phyloP scores from a whole-genome alignment of 2,797 vertebrate species.

The Sebastolobus alascanus region DNA sequence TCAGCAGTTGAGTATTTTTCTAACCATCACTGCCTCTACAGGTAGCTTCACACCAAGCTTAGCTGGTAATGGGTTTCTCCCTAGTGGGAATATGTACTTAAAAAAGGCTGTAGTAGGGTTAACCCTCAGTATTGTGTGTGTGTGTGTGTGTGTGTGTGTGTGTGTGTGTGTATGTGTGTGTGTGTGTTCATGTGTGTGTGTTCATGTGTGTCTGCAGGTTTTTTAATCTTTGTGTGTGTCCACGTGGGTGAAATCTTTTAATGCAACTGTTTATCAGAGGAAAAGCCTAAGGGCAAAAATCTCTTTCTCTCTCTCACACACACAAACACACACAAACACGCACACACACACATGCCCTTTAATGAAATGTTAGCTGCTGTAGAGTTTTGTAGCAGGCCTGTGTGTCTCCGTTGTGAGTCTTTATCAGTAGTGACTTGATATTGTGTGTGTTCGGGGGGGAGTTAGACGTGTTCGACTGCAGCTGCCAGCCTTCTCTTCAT shows the following conservation, averaged over 20 bases:
- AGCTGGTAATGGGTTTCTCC: conserved; percentile 30
- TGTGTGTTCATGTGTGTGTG: conserved; percentile 6
- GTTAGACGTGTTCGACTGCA: conserved; percentile 48
- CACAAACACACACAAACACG: conserved; percentile 9
- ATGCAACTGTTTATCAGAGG: conserved; percentile 72
- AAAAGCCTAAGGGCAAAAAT: conserved; percentile 61
- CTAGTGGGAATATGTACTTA: conserved; percentile 19
- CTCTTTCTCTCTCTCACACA: not conserved
- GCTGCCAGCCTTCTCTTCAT: conserved; percentile 58
- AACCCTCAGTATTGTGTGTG: conserved; percentile 17
- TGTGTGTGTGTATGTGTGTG: conserved; percentile 3
- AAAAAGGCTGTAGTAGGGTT: conserved; percentile 41
- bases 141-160: not conserved
- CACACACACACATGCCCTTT: conserved; percentile 44
- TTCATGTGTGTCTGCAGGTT: conserved; percentile 1
- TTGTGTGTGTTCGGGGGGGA: conserved; percentile 52
- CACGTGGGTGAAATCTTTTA: conserved; percentile 66
- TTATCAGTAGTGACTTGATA: conserved; percentile 63
- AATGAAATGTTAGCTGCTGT: conserved; percentile 61
- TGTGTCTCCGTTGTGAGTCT: conserved; percentile 51
- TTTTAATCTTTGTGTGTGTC: conserved; percentile 44
- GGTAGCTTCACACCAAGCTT: not conserved
- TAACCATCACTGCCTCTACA: conserved; percentile 11
- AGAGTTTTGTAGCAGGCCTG: conserved; percentile 34
- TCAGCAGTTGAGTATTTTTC: conserved; percentile 16